These are phyloP conservation scores for Coccyzus lansbergi DNA, from an alignment of 2,797 vertebrate species.

Conservation along the genomic window DNA sequence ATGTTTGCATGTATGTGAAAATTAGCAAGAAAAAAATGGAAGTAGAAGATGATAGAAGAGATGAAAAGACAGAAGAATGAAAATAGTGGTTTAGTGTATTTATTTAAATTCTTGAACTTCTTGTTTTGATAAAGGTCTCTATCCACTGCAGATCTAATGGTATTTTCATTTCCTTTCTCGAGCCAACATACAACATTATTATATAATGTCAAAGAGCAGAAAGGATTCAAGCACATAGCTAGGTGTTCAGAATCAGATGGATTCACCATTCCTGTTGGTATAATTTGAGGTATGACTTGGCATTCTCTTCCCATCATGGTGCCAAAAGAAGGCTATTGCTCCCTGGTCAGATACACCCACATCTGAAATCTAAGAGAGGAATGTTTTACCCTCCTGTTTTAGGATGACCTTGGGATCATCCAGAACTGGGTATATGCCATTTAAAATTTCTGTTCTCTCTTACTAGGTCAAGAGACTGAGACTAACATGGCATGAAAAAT, in stretches of 20 bases:
- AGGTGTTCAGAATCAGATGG: neutral
- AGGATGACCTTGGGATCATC: neutral
- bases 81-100: neutral
- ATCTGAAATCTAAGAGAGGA: neutral
- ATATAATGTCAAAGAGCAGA: neutral
- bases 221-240: neutral
- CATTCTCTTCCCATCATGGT: neutral
- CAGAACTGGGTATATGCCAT: neutral
- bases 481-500: neutral
- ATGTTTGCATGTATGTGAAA: neutral
- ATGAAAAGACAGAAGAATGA: neutral
- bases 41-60: neutral
- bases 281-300: neutral
- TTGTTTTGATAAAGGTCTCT: neutral
- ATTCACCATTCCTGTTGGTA: neutral
- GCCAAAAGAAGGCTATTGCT: neutral
- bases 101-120: neutral
- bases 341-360: neutral
- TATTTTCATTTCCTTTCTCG: neutral
- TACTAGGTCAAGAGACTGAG: neutral
- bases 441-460: neutral
- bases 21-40: neutral
- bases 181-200: neutral
- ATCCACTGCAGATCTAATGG: neutral
- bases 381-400: neutral